Evolutionary conservation across 2,797 vertebrate genomes (phyloP), one percentile per base, ranked within the genome.

Genomic region (Mico argentatus): DNA sequence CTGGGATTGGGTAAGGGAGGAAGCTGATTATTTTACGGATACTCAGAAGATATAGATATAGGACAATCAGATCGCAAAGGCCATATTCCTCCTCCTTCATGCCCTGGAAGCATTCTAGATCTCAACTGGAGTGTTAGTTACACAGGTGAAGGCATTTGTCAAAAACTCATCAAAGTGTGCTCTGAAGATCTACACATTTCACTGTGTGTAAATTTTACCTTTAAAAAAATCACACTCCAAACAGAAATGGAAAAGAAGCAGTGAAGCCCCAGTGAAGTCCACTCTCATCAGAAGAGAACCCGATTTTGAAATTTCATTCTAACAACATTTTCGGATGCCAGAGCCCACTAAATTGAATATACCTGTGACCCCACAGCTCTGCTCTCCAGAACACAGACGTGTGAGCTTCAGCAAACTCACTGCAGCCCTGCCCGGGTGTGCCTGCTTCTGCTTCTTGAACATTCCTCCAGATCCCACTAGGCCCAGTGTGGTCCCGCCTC

Each of bases 81-180:
- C 81, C 82, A 11, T 12, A 13, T 75, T 88, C 20, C 19, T 90
- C 83, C 41, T 67, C 79, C 73, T 88, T 87, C 61, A 59, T 33
- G 67, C n/a, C 14, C 24, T 39, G 75, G 73, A 82, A 48, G 27
- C 55, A 57, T 27, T 76, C 90, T 41, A 30, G 88, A 33, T 90
- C 44, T 73, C 30, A 39, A 36, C 7, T 11, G 3, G 50, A 57
- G 14, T 76, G 14, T 55, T 88, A 33, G 81, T 88, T 89, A 64
- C 33, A 39, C 39, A 55, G 72, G 24, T 22, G 30, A 91, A 94
- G 36, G 48, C 52, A 55, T 93, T 93, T 90, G 67, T 93, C 44
- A 90, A 90, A 96, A 93, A 82, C 30, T 96, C 89, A 57, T 57
- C 73, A 55, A n/a, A 64, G 26, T 73, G 24, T 48, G 12, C n/a